phyloP scores from a whole-genome alignment of 2,888 invertebrate species.

The Ormyrus nitidulus region DNA sequence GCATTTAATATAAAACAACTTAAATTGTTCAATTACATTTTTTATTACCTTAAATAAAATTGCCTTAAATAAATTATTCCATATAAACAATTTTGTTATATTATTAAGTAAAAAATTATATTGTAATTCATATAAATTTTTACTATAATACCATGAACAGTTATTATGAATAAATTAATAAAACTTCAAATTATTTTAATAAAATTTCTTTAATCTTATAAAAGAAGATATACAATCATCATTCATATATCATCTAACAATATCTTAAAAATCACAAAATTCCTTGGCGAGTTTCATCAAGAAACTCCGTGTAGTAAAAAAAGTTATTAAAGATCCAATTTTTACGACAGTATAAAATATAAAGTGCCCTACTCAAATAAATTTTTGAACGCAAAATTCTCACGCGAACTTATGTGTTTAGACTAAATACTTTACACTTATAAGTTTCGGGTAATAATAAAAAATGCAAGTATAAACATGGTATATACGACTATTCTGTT shows the following conservation, averaged over 20 bases:
- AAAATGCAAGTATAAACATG: conserved; percentile 24
- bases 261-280: conserved; percentile 43
- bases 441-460: conserved; percentile 12
- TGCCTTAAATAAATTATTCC: too few relatives aligned
- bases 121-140: too few relatives aligned
- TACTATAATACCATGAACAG: too few relatives aligned
- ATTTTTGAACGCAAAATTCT: neutral
- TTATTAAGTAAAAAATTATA: too few relatives aligned
- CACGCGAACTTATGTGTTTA: neutral
- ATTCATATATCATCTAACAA: conserved; percentile 36
- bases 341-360: conserved; percentile 30
- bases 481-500: neutral
- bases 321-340: conserved; percentile 17
- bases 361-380: conserved; percentile 5
- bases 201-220: conserved; percentile 44
- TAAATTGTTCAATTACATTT: too few relatives aligned
- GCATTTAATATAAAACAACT: too few relatives aligned
- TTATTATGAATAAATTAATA: too few relatives aligned
- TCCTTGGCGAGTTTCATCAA: conserved; percentile 32
- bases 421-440: neutral
- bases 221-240: conserved; percentile 40
- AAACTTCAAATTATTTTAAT: neutral
- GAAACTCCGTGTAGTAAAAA: conserved; percentile 25
- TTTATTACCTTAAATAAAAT: too few relatives aligned
- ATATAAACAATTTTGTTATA: too few relatives aligned